Percentiles rank a stretch among this genome's conserved stretches.
Conservation (phyloP, 2,888 invertebrate species). For the Tetrapedia diversipes region DNA sequence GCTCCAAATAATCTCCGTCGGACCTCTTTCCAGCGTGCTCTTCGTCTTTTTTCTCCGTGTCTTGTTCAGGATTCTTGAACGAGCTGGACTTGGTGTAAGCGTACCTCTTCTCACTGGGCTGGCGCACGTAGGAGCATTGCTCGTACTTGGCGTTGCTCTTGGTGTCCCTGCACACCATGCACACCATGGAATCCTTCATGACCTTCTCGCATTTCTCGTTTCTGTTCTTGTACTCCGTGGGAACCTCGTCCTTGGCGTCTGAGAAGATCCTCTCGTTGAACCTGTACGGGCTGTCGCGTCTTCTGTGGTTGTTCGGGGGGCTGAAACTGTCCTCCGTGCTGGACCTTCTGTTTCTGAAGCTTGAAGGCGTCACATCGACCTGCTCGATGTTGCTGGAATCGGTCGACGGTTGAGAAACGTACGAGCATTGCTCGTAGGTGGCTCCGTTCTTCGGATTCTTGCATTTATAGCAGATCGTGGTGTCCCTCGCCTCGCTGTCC, state of each 20-base stretch:
- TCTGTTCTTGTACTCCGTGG: constrained; percentile 85
- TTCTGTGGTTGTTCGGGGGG: constrained; percentile 56
- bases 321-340: constrained; percentile 75
- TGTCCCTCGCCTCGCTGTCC: constrained; percentile 39
- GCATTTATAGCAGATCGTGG: constrained; percentile 84
- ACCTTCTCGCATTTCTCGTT: constrained; percentile 88
- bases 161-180: constrained; percentile 89
- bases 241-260: constrained; percentile 84
- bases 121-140: constrained; percentile 91
- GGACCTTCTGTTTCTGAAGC: constrained; percentile 51
- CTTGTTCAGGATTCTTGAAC: constrained; percentile 81
- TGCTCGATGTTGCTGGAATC: constrained; percentile 29
- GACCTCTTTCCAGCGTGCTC: background rate
- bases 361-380: background rate
- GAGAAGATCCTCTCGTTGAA: constrained; percentile 80
- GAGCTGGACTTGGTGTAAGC: constrained; percentile 72
- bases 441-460: constrained; percentile 84
- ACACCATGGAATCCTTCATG: constrained; percentile 87
- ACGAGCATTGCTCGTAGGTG: constrained; percentile 85
- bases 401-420: constrained; percentile 75
- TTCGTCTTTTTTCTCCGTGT: background rate
- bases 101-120: constrained; percentile 87
- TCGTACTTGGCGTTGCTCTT: constrained; percentile 91
- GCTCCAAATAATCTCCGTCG: constrained; percentile 15
- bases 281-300: constrained; percentile 81